Percentiles rank a stretch among this genome's conserved stretches.
Conservation (phyloP, 37 sponge, comb jelly and placozoan genomes). For the Cladorhizidae sp. region DNA sequence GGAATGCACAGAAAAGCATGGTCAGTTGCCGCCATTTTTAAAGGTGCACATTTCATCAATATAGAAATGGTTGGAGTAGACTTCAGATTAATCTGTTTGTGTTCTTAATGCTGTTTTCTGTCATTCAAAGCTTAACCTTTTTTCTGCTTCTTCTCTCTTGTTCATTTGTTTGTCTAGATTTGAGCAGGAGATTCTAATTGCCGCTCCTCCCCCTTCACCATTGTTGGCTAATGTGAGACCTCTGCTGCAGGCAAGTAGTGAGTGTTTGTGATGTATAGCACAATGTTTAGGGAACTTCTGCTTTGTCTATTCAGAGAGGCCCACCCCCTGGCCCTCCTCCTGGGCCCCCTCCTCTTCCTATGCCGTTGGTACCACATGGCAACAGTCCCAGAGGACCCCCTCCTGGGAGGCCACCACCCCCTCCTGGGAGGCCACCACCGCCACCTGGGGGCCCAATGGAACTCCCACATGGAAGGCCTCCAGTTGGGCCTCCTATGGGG, state of each 20-base stretch:
- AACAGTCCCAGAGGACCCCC: background rate
- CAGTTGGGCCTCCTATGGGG: background rate
- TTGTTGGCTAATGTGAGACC: background rate
- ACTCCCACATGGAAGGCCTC: background rate
- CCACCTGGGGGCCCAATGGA: background rate
- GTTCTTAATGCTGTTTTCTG: no score
- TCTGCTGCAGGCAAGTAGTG: slow-evolving; percentile 2
- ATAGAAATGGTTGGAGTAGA: no score
- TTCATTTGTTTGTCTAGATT: slow-evolving; percentile 8
- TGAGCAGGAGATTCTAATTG: slow-evolving; percentile 56
- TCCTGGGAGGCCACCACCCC: slow-evolving; percentile 25
- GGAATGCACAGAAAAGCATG: no score
- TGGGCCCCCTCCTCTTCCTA: slow-evolving; percentile 20
- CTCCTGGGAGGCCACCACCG: slow-evolving; percentile 10
- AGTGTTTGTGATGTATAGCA: no score
- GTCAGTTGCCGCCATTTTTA: no score
- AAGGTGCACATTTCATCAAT: no score
- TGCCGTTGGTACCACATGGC: background rate
- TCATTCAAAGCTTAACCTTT: no score
- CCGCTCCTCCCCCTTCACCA: slow-evolving; percentile 1
- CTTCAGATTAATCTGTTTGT: no score
- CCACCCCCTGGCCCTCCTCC: slow-evolving; percentile 34
- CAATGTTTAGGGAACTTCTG: background rate
- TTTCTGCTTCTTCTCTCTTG: background rate
- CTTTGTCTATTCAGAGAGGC: background rate